Conservation (phyloP, 2,888 invertebrate species). For the Seladonia tumulorum region DNA sequence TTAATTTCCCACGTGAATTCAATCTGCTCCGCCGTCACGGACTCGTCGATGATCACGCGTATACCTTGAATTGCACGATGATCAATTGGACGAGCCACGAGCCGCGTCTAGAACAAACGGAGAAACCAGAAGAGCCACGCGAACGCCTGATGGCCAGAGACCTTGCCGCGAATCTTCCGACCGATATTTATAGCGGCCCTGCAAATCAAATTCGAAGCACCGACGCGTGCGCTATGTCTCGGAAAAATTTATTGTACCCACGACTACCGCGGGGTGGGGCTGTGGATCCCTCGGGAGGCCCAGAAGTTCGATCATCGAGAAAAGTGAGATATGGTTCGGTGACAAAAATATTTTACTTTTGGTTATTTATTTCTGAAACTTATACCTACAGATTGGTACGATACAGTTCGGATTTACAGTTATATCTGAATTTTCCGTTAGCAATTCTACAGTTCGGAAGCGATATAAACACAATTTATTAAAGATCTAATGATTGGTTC, state of each 20-base stretch:
- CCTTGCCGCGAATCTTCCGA: conserved; percentile 15
- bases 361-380: too few species aligned
- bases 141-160: background rate
- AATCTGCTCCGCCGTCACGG: conserved; percentile 50
- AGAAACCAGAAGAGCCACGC: background rate
- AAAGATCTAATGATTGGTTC: too few species aligned
- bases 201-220: background rate
- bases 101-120: conserved; percentile 9
- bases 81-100: conserved; percentile 52
- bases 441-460: too few species aligned
- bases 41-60: conserved; percentile 43
- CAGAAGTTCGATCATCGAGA: background rate
- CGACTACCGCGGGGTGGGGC: too few species aligned
- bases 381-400: too few species aligned
- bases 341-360: background rate
- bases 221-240: background rate
- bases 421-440: too few species aligned
- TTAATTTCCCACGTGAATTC: conserved; percentile 57
- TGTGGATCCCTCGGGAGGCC: background rate
- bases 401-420: too few species aligned
- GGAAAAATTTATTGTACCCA: background rate
- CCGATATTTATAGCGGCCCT: conserved; percentile 23
- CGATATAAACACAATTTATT: too few species aligned
- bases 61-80: conserved; percentile 39
- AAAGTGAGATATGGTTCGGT: background rate